A percentile compares a stretch with the other conserved stretches of the same genome.
Conservation (phyloP, 2,113 vertebrate genomes). For the Callaeas wilsoni region DNA sequence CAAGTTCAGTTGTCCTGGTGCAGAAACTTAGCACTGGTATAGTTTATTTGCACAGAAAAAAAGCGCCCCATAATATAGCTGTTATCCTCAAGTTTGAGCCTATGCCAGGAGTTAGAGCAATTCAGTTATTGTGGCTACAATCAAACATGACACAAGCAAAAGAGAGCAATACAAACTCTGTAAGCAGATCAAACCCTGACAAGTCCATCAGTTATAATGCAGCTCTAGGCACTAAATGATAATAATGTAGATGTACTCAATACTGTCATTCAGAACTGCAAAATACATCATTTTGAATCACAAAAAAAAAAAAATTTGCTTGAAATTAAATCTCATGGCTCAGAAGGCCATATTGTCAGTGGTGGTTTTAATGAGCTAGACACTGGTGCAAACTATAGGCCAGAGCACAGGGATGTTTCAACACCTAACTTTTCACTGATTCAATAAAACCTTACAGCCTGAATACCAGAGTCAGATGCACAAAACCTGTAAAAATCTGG, state of each 20-base stretch:
- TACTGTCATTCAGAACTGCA: not conserved
- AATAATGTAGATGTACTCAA: not conserved
- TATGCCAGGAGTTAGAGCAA: not conserved
- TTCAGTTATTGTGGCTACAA: not conserved
- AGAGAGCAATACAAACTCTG: not conserved
- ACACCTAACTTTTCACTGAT: not conserved
- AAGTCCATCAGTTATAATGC: not conserved
- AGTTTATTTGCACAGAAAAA: not conserved
- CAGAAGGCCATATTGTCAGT: not conserved
- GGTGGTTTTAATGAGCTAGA: not conserved
- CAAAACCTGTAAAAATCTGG: not conserved
- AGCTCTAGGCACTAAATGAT: not conserved
- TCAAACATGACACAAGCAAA: not conserved
- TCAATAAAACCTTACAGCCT: not conserved
- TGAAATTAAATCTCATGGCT: not conserved
- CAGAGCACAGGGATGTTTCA: not conserved
- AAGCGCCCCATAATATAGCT: not conserved
- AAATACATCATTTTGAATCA: not conserved
- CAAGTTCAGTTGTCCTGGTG: not conserved
- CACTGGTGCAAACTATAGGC: not conserved
- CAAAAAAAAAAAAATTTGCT: not conserved
- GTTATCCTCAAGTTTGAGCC: not conserved
- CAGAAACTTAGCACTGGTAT: not conserved
- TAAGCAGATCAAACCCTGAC: not conserved
- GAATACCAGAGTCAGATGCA: not conserved